These are phyloP conservation scores for Drosophila paramelanica DNA, from an alignment of 2,888 invertebrate species.

Conservation along the genomic window DNA sequence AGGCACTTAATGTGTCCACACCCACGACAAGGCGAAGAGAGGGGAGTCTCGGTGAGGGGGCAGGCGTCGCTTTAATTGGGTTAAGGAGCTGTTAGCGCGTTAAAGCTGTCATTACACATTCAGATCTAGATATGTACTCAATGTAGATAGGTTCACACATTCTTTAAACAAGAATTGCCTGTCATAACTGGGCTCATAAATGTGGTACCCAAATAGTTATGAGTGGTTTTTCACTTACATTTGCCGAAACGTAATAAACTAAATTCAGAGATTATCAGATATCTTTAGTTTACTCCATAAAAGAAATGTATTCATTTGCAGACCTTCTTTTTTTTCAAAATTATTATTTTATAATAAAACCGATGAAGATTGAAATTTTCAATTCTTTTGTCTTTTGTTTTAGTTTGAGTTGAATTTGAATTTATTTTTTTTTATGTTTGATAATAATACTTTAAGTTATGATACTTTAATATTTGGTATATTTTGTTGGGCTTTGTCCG, in stretches of 20 bases:
- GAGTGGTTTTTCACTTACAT: neutral
- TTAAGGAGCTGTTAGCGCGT: constrained; percentile 76
- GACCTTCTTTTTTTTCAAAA: no score
- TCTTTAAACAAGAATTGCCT: constrained; percentile 1
- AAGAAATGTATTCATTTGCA: no score
- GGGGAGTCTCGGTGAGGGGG: neutral
- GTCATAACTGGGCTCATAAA: constrained; percentile 6
- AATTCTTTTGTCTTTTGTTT: no score
- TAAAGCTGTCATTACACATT: constrained; percentile 72
- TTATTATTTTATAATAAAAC: no score
- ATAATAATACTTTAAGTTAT: no score
- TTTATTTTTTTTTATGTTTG: no score
- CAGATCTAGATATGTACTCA: constrained; percentile 23
- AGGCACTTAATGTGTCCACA: constrained; percentile 69
- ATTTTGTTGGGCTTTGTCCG: no score
- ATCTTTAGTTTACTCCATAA: no score
- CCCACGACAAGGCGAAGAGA: constrained; percentile 50
- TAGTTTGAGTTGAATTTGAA: no score
- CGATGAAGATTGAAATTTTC: no score
- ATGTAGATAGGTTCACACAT: constrained; percentile 51
- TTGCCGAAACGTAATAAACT: neutral
- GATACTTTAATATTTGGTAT: no score
- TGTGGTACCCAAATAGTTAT: neutral
- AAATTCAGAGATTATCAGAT: neutral
- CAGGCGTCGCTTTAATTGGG: constrained; percentile 66